Percentiles rank a stretch among this genome's conserved stretches.
Conservation (phyloP, 2,113 vertebrate species). For the Otus sunia region DNA sequence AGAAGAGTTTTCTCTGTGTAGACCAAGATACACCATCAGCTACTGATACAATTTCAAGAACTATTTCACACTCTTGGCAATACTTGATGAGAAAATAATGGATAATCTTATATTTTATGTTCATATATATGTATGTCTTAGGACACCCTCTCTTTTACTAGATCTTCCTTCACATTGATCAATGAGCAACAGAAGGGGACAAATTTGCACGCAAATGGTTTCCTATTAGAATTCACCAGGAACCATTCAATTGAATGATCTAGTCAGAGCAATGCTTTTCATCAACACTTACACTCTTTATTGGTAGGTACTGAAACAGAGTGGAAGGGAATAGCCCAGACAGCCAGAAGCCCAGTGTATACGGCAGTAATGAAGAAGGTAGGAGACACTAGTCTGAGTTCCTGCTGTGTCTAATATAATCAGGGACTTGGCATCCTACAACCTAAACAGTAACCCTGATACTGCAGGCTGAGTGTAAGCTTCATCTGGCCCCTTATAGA, state of each 20-base stretch:
- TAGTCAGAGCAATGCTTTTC: background rate
- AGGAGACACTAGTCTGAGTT: constrained; percentile 26
- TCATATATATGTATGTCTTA: background rate
- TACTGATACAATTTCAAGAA: background rate
- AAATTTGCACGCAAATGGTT: background rate
- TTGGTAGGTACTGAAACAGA: background rate
- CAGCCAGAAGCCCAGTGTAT: background rate
- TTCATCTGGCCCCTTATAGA: background rate
- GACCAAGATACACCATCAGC: background rate
- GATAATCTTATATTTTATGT: background rate
- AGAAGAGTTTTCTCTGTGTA: background rate
- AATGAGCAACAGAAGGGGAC: background rate
- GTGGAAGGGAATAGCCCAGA: background rate
- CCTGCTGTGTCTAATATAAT: constrained; percentile 8
- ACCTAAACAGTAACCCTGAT: background rate
- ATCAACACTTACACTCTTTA: background rate
- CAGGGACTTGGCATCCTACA: background rate
- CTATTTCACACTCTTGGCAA: background rate
- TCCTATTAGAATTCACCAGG: background rate
- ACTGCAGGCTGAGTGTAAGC: background rate
- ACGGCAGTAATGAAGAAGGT: constrained; percentile 7
- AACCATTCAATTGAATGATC: background rate
- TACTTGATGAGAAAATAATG: background rate
- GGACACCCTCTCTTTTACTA: background rate
- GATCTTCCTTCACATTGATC: background rate